Percentiles rank a stretch among this genome's conserved stretches.
Conservation (phyloP, 2,888 invertebrate species). For the Junonia oenone region DNA sequence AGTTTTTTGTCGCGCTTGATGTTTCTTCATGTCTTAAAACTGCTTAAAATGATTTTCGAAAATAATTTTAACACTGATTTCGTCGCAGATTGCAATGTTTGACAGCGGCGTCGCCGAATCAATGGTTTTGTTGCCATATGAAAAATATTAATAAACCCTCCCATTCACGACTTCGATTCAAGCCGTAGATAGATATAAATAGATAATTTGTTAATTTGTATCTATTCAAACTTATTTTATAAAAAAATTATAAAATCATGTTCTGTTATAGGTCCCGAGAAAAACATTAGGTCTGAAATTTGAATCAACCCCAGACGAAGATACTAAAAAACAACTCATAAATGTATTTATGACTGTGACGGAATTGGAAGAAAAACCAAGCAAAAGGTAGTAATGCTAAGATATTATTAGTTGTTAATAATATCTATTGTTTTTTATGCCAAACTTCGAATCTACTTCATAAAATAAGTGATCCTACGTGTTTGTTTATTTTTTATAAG, state of each 20-base stretch:
- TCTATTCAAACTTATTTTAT: no score
- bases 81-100: conserved; percentile 47
- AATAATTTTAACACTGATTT: conserved; percentile 31
- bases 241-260: not conserved
- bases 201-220: no score
- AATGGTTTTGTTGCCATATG: conserved; percentile 50
- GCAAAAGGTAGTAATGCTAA: conserved; percentile 49
- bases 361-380: conserved; percentile 40
- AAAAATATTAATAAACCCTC: conserved; percentile 23
- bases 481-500: no score
- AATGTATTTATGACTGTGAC: conserved; percentile 57
- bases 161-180: not conserved
- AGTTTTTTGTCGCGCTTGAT: conserved; percentile 68
- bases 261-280: conserved; percentile 43
- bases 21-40: conserved; percentile 66
- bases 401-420: no score
- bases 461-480: no score
- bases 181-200: no score
- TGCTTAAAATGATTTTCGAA: conserved; percentile 16
- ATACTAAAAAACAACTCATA: conserved; percentile 47
- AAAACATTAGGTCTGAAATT: conserved; percentile 47
- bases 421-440: not conserved
- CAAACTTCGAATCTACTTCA: no score
- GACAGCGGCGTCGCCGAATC: conserved; percentile 54
- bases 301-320: conserved; percentile 49